phyloP scores from a whole-genome alignment of 2,797 vertebrate species.

The Hemitrygon akajei region DNA sequence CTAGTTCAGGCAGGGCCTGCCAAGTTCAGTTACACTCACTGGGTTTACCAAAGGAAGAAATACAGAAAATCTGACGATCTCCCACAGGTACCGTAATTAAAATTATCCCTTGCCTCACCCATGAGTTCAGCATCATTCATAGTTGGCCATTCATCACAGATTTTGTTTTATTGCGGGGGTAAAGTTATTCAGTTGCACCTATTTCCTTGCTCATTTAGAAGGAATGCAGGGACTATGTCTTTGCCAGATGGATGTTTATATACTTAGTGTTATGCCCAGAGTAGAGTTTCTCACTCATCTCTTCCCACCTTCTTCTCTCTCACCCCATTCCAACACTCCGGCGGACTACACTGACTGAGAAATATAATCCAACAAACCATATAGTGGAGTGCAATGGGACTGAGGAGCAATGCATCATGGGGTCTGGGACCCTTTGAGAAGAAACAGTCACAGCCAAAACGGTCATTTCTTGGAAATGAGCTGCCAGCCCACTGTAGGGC shows the following conservation, averaged over 20 bases:
- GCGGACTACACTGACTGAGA: not conserved
- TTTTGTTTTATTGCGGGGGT: not conserved
- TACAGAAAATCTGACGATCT: not conserved
- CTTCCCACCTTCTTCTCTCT: not conserved
- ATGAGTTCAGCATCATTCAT: not conserved
- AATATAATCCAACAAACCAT: not conserved
- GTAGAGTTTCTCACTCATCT: not conserved
- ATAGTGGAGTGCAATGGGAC: not conserved
- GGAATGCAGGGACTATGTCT: not conserved
- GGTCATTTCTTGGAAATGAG: not conserved
- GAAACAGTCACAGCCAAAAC: not conserved
- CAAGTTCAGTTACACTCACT: not conserved
- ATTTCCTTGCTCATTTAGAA: conserved; percentile 28
- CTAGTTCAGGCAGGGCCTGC: not conserved
- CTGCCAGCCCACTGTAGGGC: not conserved
- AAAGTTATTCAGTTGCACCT: conserved; percentile 17
- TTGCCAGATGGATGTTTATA: not conserved
- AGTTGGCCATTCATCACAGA: conserved; percentile 5
- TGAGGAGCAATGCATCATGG: not conserved
- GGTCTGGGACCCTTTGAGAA: not conserved
- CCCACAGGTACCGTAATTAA: conserved; percentile 8
- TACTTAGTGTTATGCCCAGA: not conserved
- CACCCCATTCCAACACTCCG: not conserved
- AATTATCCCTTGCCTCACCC: not conserved
- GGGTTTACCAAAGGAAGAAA: not conserved